Evolutionary conservation across 2,888 invertebrate genomes (phyloP).

Genomic region (Phaedon cochleariae): DNA sequence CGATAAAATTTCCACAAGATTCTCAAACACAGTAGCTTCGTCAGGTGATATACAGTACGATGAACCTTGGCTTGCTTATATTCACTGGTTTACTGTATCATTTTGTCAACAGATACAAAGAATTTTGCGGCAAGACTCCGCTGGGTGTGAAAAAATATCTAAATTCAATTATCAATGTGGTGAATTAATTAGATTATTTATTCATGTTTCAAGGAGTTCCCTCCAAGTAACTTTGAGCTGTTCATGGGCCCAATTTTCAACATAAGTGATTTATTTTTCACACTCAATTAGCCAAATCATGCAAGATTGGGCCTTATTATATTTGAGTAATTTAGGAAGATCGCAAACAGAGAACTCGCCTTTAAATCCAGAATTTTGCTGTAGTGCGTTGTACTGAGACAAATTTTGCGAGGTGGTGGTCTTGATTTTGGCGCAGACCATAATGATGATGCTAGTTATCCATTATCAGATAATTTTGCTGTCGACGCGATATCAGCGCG

Average conservation of each 20-base stretch:
- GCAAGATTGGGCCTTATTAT: conserved; percentile 21
- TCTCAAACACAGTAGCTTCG: too few species aligned
- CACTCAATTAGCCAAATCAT: conserved; percentile 17
- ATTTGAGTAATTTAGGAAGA: conserved; percentile 22
- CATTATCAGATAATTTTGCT: conserved; percentile 28
- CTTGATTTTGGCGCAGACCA: too few species aligned
- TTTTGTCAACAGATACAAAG: conserved; percentile 21
- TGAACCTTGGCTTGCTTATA: too few species aligned
- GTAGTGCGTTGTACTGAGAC: conserved; percentile 42
- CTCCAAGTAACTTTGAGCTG: conserved; percentile 25
- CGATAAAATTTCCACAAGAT: too few species aligned
- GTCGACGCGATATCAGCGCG: conserved; percentile 28
- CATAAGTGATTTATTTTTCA: conserved; percentile 15
- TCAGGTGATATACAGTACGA: too few species aligned
- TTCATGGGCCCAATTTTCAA: conserved; percentile 16
- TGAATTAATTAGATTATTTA: conserved; percentile 20
- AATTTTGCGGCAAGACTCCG: conserved; percentile 21
- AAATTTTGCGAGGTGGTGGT: conserved; percentile 42
- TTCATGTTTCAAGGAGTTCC: conserved; percentile 29
- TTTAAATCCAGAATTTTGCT: conserved; percentile 20
- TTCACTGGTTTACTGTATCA: too few species aligned
- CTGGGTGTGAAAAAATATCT: conserved; percentile 24
- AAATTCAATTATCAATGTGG: conserved; percentile 24
- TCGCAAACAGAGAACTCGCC: conserved; percentile 12
- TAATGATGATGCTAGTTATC: conserved; percentile 41